Base-by-base conservation (phyloP, 2,888 invertebrate species). In the Sclerodermus sp. region DNA sequence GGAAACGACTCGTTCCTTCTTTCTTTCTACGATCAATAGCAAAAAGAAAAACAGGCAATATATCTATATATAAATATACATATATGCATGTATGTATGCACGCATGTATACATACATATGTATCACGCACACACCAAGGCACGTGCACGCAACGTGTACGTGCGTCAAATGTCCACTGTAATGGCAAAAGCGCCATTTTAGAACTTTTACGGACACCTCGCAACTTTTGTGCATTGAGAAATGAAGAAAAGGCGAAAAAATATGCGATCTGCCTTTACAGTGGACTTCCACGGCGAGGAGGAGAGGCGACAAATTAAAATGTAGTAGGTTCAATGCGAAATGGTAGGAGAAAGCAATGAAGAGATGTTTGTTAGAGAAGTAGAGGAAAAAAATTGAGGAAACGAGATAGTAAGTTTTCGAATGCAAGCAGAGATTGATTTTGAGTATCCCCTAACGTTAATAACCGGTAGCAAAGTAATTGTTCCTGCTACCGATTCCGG, bases 31-130 rank as follows among this genome's bases (percentile, higher is more conserved):
- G 45, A 55, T 45, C 53, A 23, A 18, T n/a, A 41, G n/a, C 41
- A 29, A 23, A 29, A 4, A 32, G 3, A 4, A 34, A 12, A 34
- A 34, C 13, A 34, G 34, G 34, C 37, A 55, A 62, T 58, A 63
- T 63, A 60, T 63, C 59, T 62, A 62, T 62, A 62, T 62, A 62
- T 63, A 59, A 44, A 60, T 44, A 54, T 58, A 62, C 55, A 64
- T 49, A 64, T 64, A 64, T 62, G 60, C 56, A 53, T 62, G 58
- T 64, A 49, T 58, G 48, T 50, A 56, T 62, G 8, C 8, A 8
- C 23, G 34, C 13, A 54, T 55, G n/a, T 23, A 38, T 18, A 51
- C 48, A 47, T 53, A 53, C 59, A 62, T 64, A 64, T 60, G 51
- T 63, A 59, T 8, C 23, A 23, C 23, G 23, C 23, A 23, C 23